Evolutionary conservation across 92 coral and sea anemone genomes (phyloP).

Genomic region (Paragorgia papillata): DNA sequence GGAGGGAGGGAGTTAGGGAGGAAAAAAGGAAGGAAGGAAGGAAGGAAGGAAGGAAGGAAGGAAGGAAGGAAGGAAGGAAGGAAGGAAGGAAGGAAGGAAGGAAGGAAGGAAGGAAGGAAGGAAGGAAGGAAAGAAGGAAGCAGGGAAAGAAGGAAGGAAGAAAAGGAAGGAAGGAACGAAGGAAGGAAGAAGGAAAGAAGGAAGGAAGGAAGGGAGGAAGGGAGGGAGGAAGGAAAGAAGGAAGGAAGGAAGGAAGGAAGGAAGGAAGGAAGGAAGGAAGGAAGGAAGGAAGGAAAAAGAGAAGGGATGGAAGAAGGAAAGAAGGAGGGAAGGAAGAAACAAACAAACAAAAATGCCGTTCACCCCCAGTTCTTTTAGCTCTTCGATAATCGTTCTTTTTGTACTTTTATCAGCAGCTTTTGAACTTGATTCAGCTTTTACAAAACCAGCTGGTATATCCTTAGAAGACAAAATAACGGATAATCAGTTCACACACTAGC

Average conservation of each 20-base stretch:
- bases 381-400: background rate
- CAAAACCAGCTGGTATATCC: no score
- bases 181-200: background rate
- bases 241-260: conserved; percentile 1
- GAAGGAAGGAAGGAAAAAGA: background rate
- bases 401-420: background rate
- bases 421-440: no score
- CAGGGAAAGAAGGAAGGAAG: background rate
- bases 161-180: background rate
- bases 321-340: background rate
- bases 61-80: no score
- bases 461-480: no score
- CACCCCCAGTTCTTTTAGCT: conserved; percentile 14
- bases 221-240: background rate
- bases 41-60: no score
- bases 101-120: background rate
- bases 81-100: background rate
- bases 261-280: background rate
- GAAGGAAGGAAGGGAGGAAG: background rate
- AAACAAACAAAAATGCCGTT: background rate
- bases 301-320: background rate
- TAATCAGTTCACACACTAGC: no score
- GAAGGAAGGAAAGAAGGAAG: background rate
- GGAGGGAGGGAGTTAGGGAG: background rate
- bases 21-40: background rate